These are phyloP conservation scores for Heliconius cydno DNA, from an alignment of 2,888 invertebrate species.

Conservation along the genomic window DNA sequence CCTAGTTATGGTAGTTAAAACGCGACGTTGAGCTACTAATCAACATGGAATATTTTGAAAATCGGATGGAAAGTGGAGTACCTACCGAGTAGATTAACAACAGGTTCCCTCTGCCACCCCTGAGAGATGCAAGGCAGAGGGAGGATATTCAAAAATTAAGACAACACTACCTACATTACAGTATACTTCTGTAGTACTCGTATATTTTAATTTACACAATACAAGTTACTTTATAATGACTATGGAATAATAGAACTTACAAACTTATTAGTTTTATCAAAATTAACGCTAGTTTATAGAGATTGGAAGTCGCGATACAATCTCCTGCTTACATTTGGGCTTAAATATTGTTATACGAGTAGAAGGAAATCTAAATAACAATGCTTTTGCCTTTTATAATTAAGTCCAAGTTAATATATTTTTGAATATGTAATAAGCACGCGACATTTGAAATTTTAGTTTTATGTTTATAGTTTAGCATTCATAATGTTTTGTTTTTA, in stretches of 20 bases:
- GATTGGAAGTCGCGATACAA: constrained; percentile 15
- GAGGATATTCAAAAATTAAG: not conserved
- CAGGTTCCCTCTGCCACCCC: too few relatives aligned
- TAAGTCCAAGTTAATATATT: constrained; percentile 14
- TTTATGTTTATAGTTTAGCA: not conserved
- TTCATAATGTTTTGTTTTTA: not conserved
- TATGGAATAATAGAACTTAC: not conserved
- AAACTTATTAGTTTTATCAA: constrained; percentile 23
- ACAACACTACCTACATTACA: not conserved
- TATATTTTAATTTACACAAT: not conserved
- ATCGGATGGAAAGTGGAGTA: not conserved
- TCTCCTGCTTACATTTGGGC: constrained; percentile 12
- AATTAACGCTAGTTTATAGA: constrained; percentile 17
- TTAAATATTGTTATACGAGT: constrained; percentile 14
- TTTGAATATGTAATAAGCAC: constrained; percentile 5
- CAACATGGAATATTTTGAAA: not conserved
- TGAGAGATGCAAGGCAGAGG: not conserved
- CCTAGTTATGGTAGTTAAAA: not conserved
- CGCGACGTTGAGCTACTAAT: not conserved
- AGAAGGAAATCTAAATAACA: constrained; percentile 5
- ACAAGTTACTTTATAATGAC: not conserved
- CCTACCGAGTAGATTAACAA: too few relatives aligned
- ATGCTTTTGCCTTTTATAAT: constrained; percentile 8
- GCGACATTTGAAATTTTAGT: not conserved
- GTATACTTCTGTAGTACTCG: not conserved